Conservation (phyloP, 1,140 invertebrate genomes). For the Drosophila serrata region DNA sequence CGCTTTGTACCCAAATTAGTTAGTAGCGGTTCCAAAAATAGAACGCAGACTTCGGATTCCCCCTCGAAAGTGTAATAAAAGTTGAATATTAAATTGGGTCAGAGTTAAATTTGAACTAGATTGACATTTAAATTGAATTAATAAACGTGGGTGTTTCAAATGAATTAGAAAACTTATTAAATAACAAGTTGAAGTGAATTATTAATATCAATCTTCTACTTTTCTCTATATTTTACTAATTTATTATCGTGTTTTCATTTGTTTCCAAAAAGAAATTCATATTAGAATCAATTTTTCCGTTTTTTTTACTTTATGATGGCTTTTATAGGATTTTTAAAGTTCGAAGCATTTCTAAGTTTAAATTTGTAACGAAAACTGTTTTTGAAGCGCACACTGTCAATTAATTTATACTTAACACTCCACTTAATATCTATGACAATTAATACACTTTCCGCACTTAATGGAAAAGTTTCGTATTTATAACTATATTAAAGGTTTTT, state of each 20-base stretch:
- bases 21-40: slow-evolving; percentile 8
- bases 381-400: too few relatives aligned
- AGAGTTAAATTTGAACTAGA: not conserved
- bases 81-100: not conserved
- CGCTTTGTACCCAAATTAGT: slow-evolving; percentile 31
- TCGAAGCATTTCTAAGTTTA: too few relatives aligned
- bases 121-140: not conserved
- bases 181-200: not conserved
- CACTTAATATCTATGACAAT: too few relatives aligned
- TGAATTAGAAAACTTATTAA: not conserved
- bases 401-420: too few relatives aligned
- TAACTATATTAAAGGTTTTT: not conserved
- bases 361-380: too few relatives aligned
- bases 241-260: not conserved
- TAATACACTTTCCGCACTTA: too few relatives aligned
- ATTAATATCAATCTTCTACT: not conserved
- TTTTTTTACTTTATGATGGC: not conserved
- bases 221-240: not conserved
- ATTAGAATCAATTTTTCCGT: not conserved
- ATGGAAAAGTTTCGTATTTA: not conserved
- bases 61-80: slow-evolving; percentile 4
- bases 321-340: too few relatives aligned
- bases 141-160: not conserved
- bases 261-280: not conserved
- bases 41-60: not conserved